Evolutionary conservation across 2,888 invertebrate species (phyloP).

Genomic region (Tholera decimalis): DNA sequence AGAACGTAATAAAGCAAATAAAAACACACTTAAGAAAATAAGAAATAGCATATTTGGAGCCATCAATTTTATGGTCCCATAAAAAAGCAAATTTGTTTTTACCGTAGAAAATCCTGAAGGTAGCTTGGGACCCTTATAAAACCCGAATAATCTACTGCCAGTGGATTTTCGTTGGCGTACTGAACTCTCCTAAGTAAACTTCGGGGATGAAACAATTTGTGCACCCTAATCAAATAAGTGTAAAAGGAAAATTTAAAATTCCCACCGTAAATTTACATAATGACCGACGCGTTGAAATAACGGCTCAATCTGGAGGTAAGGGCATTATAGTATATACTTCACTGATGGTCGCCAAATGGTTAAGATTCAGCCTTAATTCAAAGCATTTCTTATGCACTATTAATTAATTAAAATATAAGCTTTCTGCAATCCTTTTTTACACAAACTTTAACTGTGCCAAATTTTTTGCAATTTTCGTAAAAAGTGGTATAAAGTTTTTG

Average conservation of each 20-base stretch:
- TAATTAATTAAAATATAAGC: no score
- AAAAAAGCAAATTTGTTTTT: conserved; percentile 66
- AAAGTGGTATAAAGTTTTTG: no score
- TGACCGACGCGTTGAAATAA: conserved; percentile 73
- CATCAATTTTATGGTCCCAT: conserved; percentile 61
- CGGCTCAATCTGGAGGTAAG: conserved; percentile 79
- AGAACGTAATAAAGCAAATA: conserved; percentile 58
- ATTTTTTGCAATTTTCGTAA: no score
- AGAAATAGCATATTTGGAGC: conserved; percentile 56
- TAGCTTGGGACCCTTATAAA: conserved; percentile 65
- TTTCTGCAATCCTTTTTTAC: no score
- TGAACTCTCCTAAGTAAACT: conserved; percentile 75
- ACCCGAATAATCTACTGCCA: conserved; percentile 68
- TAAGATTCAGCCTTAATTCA: no score
- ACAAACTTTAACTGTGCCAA: no score
- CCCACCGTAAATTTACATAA: conserved; percentile 82
- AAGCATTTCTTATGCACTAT: no score
- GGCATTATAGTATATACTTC: conserved; percentile 70
- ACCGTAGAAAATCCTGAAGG: conserved; percentile 64
- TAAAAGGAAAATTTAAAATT: conserved; percentile 83
- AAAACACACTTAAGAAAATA: conserved; percentile 61
- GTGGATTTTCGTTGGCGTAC: conserved; percentile 67
- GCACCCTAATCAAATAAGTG: conserved; percentile 86
- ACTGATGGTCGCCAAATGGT: no score
- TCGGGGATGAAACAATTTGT: conserved; percentile 83